Percentiles rank a stretch among this genome's conserved stretches.
Evolutionary conservation across 2,888 invertebrate genomes (phyloP).

Genomic region (Drosophila rubida): DNA sequence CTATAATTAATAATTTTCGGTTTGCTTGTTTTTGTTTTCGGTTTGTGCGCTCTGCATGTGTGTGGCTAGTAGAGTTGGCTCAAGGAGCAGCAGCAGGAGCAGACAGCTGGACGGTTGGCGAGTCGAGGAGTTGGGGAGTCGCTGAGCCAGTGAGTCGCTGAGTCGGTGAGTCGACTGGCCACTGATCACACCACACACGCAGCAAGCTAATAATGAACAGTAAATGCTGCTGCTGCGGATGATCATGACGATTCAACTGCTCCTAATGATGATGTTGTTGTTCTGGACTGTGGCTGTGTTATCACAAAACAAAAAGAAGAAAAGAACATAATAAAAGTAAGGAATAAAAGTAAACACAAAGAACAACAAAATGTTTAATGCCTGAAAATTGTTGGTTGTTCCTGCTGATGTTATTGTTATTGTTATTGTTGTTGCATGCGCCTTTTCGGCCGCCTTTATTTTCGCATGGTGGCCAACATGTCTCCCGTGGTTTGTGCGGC

Average conservation of each 20-base stretch:
- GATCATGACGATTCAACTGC: conserved; percentile 41
- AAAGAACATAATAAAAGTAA: conserved; percentile 11
- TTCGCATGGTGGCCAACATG: conserved; percentile 77
- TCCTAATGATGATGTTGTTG: conserved; percentile 30
- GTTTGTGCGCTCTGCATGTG: conserved; percentile 24
- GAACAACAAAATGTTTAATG: conserved; percentile 72
- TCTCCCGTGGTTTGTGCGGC: conserved; percentile 73
- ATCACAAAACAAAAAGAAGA: conserved; percentile 37
- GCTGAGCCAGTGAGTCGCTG: too few species aligned
- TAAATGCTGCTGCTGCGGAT: conserved; percentile 29
- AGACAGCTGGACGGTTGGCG: conserved; percentile 1
- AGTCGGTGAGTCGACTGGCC: conserved; percentile 41
- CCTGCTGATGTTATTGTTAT: conserved; percentile 29
- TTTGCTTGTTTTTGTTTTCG: conserved; percentile 58
- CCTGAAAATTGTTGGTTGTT: conserved; percentile 69
- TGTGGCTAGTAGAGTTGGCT: conserved; percentile 46
- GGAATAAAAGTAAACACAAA: conserved; percentile 25
- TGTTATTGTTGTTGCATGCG: conserved; percentile 27
- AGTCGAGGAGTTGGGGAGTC: neutral
- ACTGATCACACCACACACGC: conserved; percentile 77
- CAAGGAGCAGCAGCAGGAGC: conserved; percentile 40
- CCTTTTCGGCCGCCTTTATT: conserved; percentile 42
- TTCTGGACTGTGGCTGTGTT: conserved; percentile 29
- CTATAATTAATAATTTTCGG: conserved; percentile 82
- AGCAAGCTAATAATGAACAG: conserved; percentile 55